Percentiles rank a stretch among this genome's conserved stretches.
Conservation (phyloP, 2,113 vertebrate genomes). For the Brachionichthys hirsutus region DNA sequence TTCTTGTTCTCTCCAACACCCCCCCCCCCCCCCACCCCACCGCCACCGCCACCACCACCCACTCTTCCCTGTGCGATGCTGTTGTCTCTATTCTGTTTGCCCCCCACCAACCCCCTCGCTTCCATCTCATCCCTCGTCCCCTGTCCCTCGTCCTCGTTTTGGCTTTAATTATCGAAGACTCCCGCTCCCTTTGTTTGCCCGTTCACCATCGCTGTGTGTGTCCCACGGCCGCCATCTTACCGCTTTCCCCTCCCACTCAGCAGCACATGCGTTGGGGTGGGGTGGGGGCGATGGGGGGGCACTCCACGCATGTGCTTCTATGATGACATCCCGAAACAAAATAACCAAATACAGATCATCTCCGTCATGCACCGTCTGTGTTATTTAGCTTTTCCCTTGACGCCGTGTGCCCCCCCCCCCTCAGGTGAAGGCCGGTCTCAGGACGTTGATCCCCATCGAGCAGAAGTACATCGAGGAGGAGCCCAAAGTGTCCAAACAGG, state of each 20-base stretch:
- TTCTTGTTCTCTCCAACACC: slow-evolving; percentile 46
- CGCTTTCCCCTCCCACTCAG: slow-evolving; percentile 33
- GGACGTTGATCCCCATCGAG: slow-evolving; percentile 93
- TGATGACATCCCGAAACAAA: slow-evolving; percentile 5
- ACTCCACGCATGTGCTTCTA: slow-evolving; percentile 43
- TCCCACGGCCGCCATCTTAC: slow-evolving; percentile 77
- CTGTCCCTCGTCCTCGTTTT: slow-evolving; percentile 70
- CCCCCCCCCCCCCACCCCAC: slow-evolving; percentile 27
- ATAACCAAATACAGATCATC: not conserved
- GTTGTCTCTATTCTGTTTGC: slow-evolving; percentile 72
- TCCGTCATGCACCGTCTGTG: not conserved
- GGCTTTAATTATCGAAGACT: slow-evolving; percentile 79
- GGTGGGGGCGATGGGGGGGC: slow-evolving; percentile 10
- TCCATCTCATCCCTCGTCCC: slow-evolving; percentile 64
- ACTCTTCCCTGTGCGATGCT: slow-evolving; percentile 31
- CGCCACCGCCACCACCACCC: slow-evolving; percentile 21
- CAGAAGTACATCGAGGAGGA: slow-evolving; percentile 99
- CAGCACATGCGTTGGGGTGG: no score
- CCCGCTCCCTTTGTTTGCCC: slow-evolving; percentile 75
- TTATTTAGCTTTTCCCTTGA: slow-evolving; percentile 29
- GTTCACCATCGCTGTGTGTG: slow-evolving; percentile 66
- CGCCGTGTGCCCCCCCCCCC: slow-evolving; percentile 53
- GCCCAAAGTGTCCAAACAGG: slow-evolving; percentile 97
- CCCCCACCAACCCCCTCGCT: slow-evolving; percentile 25
- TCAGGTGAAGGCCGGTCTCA: slow-evolving; percentile 95